phyloP scores from a whole-genome alignment of 92 coral and sea anemone species.

The Micromussa lordhowensis region DNA sequence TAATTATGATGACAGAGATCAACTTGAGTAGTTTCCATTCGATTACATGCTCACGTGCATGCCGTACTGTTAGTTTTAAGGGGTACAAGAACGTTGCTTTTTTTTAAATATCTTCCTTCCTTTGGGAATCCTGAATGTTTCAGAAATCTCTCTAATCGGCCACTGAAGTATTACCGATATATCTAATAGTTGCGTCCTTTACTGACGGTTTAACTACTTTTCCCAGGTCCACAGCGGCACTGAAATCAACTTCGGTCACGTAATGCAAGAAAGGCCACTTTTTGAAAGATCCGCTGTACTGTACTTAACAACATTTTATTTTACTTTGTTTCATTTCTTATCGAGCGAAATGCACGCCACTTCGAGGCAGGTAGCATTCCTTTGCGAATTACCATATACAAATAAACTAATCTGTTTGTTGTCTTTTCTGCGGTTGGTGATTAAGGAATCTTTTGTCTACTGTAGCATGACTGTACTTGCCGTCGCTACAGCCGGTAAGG shows the following conservation, averaged over 20 bases:
- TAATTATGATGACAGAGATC: background rate
- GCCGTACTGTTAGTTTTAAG: background rate
- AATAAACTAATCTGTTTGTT: conserved; percentile 31
- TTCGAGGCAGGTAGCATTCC: background rate
- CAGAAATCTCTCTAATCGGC: background rate
- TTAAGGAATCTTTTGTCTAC: conserved; percentile 30
- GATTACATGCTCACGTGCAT: background rate
- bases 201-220: background rate
- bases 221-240: background rate
- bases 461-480: background rate
- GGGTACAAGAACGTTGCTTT: background rate
- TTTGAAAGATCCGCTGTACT: background rate
- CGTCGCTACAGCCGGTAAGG: background rate
- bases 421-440: conserved; percentile 20
- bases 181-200: too few relatives aligned
- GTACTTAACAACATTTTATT: background rate
- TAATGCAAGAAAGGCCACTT: background rate
- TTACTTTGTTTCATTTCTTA: background rate
- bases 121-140: background rate
- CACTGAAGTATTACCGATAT: too few relatives aligned
- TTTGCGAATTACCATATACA: background rate
- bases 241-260: background rate
- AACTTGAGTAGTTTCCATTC: background rate
- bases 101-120: background rate
- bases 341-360: background rate